Evolutionary conservation across 2,888 invertebrate genomes (phyloP), one percentile per base, ranked within the genome.

Genomic region (Halictus quadricinctus): DNA sequence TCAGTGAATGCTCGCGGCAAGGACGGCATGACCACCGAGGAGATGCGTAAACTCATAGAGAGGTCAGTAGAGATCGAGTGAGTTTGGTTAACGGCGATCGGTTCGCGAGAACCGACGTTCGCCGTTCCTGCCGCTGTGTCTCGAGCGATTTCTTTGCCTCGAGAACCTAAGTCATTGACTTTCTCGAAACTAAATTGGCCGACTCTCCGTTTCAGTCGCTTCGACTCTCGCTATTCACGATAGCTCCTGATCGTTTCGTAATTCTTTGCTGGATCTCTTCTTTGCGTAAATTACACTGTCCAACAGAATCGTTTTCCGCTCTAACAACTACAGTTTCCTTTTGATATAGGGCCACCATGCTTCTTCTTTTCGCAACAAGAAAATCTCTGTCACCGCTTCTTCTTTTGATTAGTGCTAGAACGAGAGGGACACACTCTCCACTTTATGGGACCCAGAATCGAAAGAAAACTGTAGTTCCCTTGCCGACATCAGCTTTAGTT

Each of bases 21-120:
- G 97, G 98, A 98, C 97, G 97, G 97, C 96, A 97, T 98, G 97
- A 97, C 97, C 96, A 97, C 97, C 96, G 98, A 98, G 96, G 98
- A 98, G 97, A 98, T 98, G 97, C 97, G 98, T 96, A 98, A 98
- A 97, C 97, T 98, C 96, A 97, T 98, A 96, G 98, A 98, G 97
- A 98, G 98, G 98, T 98, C 97, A 97, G 97, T 97, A 95, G 93
- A 91, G 91, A 90, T 92, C 89, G 90, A 90, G 90, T 90, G 88
- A 86, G 91, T 83, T 89, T 88, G 88, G 84, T 89, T 85, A 89
- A 86, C 90, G 89, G 86, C 85, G 84, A 79, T 83, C 90, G 81
- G 78, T 74, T 72, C 66, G 25, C 13, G 18, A 41, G 74, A 66
- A 77, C 72, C 79, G 81, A 29, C 29, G 36, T 36, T 84, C 83